phyloP scores from a whole-genome alignment of 2,888 invertebrate genomes.

The Helicoverpa assulta region DNA sequence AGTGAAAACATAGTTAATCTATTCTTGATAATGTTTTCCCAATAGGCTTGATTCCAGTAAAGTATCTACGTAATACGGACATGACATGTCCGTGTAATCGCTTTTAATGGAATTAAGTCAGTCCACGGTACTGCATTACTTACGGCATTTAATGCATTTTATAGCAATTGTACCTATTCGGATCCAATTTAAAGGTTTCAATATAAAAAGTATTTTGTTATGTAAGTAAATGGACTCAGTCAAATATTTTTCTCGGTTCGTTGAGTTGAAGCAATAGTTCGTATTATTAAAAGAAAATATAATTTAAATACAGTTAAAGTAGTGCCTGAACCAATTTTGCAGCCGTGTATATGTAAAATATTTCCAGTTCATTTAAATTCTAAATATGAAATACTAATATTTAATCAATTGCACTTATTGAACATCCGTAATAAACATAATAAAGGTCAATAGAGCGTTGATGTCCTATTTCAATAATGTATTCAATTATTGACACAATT shows the following conservation, averaged over 20 bases:
- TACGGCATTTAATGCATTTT: slow-evolving; percentile 3
- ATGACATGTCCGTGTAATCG: slow-evolving; percentile 12
- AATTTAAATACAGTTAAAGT: not conserved
- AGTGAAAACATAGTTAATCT: not conserved
- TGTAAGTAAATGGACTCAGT: slow-evolving; percentile 3
- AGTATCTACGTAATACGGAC: slow-evolving; percentile 9
- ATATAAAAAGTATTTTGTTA: not conserved
- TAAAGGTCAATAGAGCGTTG: slow-evolving; percentile 26
- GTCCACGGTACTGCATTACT: not conserved
- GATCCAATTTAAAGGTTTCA: slow-evolving; percentile 2
- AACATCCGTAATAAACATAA: slow-evolving; percentile 30
- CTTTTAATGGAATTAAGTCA: slow-evolving; percentile 26
- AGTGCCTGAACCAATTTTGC: not conserved
- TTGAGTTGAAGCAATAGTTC: not conserved
- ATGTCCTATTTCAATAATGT: slow-evolving; percentile 53
- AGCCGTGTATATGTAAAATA: not conserved
- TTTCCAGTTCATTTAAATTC: not conserved
- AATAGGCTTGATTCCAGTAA: slow-evolving; percentile 10
- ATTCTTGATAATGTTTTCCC: slow-evolving; percentile 10
- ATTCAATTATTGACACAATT: slow-evolving; percentile 37
- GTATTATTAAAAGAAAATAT: not conserved
- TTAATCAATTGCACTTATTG: slow-evolving; percentile 9
- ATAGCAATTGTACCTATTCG: not conserved
- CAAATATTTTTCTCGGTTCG: not conserved
- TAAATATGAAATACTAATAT: too few relatives aligned